phyloP scores from a whole-genome alignment of 2,797 vertebrate genomes.

The Micrastur ruficollis region DNA sequence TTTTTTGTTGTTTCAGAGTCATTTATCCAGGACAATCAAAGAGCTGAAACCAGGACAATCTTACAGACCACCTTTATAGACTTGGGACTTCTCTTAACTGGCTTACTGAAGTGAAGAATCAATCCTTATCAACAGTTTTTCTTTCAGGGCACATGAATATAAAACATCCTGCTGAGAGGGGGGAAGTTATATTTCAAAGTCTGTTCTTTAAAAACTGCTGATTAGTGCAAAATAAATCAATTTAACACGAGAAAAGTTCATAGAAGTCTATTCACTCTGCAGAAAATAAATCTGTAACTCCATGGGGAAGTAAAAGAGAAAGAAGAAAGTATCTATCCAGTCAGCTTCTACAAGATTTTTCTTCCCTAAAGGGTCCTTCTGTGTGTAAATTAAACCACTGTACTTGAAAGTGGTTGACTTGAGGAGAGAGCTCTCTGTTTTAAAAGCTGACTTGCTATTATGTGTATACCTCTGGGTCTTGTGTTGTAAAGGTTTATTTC shows the following conservation, averaged over 20 bases:
- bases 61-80: not conserved
- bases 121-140: not conserved
- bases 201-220: not conserved
- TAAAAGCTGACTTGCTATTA: not conserved
- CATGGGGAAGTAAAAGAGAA: not conserved
- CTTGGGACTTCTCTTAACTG: not conserved
- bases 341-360: not conserved
- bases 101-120: not conserved
- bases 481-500: not conserved
- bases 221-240: constrained; percentile 22
- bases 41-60: too few relatives aligned
- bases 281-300: constrained; percentile 24
- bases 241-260: not conserved
- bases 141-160: not conserved
- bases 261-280: not conserved
- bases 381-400: constrained; percentile 13
- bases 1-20: too few relatives aligned
- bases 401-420: not conserved
- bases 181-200: not conserved
- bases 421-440: not conserved
- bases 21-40: too few relatives aligned
- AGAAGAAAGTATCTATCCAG: not conserved
- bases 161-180: not conserved
- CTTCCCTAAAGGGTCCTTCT: constrained; percentile 14
- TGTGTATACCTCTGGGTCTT: not conserved